phyloP scores from a whole-genome alignment of 2,797 vertebrate genomes.

The Poecilia velifera region DNA sequence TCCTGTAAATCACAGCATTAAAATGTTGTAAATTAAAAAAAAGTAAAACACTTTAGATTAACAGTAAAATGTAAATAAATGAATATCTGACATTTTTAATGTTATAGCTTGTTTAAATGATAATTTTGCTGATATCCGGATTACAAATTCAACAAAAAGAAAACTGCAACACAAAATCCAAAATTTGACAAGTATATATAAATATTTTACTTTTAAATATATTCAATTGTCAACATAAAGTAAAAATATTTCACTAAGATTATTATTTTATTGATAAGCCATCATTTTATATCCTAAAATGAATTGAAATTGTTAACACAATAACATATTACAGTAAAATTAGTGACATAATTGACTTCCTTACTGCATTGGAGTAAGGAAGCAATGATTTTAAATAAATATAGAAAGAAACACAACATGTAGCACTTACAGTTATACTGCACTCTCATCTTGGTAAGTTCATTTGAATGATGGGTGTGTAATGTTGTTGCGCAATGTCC shows the following conservation, averaged over 20 bases:
- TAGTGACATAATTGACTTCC: neutral
- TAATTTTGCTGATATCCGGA: too few relatives aligned
- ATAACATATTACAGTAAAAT: neutral
- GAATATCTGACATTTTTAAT: too few relatives aligned
- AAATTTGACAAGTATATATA: too few relatives aligned
- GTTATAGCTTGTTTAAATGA: too few relatives aligned
- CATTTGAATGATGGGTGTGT: conserved; percentile 20
- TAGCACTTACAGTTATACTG: too few relatives aligned
- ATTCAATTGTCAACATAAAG: too few relatives aligned
- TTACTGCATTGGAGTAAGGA: neutral
- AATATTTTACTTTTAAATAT: neutral
- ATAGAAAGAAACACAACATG: too few relatives aligned
- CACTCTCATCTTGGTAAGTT: neutral
- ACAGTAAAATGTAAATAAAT: too few relatives aligned
- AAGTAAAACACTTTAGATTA: too few relatives aligned
- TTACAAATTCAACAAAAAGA: neutral
- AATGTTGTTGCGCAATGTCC: conserved; percentile 10
- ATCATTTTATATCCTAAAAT: neutral
- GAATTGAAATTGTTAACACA: neutral
- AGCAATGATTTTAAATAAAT: neutral
- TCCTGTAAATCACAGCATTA: too few relatives aligned
- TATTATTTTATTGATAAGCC: neutral
- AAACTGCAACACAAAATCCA: neutral
- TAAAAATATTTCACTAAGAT: neutral
- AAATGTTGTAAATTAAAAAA: too few relatives aligned